Evolutionary conservation across 1,140 invertebrate genomes (phyloP), one percentile per base, ranked within the genome.

Genomic region (Habropoda laboriosa): DNA sequence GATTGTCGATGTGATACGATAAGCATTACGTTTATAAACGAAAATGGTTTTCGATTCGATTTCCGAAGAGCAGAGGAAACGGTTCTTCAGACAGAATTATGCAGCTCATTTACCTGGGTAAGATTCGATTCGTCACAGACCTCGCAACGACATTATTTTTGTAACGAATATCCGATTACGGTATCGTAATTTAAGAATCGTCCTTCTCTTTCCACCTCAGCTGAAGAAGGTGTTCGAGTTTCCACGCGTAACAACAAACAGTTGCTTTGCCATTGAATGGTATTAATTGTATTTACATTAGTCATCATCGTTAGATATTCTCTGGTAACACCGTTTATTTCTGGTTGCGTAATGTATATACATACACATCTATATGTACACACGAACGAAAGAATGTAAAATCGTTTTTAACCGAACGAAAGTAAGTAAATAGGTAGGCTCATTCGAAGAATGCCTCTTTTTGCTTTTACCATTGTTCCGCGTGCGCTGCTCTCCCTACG

Each of bases 71-170:
- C 87, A 93, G 63, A 87, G 83, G 70, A 86, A 90, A 72, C 78
- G 87, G 61, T 93, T 93, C 63, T 92, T 92, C 47, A 79, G 73
- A n/a, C 90, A 90, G 73, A 90, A 87, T 81, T 92, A 91, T 81
- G 86, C 72, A 27, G 90, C 89, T 71, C 92, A 93, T 89, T 83
- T 93, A 32, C 92, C 92, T 27, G 92, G 92, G 92, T 93, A 88
- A 92, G 73, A 42, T 24, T 18, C 21, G 2, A 51, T 7, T n/a
- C 1, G 24, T 42, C 3, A 18, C 16, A 27, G 27, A 24, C 0
- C 10, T 47, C n/a, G 27, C 18, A 10, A 47, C 13, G 47, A 66
- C 10, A 61, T 6, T 38, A 61, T 10, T 61, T 1, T 61, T 61
- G 10, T 10, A 24, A 51, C 3, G n/a, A 3, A 38, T 40, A 38